A percentile compares a stretch with the other conserved stretches of the same genome.
These are phyloP conservation scores for Phoxinus dragarum DNA, from an alignment of 2,797 vertebrate genomes.

Conservation along the genomic window DNA sequence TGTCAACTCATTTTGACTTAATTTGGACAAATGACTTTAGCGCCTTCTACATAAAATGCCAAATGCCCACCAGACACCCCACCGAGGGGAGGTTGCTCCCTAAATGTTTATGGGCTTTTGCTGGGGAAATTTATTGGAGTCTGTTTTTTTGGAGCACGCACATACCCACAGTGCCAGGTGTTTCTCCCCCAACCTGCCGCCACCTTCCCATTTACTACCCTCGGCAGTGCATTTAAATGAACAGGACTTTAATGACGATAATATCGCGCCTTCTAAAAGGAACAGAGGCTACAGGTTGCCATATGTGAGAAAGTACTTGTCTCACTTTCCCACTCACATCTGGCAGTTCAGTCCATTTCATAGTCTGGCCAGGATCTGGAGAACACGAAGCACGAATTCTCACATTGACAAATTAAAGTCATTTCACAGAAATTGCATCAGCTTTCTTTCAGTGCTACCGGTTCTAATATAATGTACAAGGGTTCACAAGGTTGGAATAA, in stretches of 20 bases:
- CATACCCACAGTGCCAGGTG: constrained; percentile 57
- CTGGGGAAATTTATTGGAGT: constrained; percentile 81
- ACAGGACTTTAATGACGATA: constrained; percentile 63
- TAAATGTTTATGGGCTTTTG: constrained; percentile 75
- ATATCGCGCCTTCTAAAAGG: constrained; percentile 49
- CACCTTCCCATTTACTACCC: constrained; percentile 52
- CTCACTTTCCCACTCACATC: constrained; percentile 70
- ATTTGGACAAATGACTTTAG: constrained; percentile 70
- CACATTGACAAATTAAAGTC: constrained; percentile 80
- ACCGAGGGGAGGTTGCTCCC: constrained; percentile 70
- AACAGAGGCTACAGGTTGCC: constrained; percentile 53
- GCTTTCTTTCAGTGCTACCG: constrained; percentile 54
- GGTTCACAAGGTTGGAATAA: constrained; percentile 34
- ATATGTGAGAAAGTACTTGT: constrained; percentile 48
- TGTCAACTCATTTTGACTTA: constrained; percentile 62
- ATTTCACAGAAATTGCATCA: constrained; percentile 77
- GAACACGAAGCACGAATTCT: constrained; percentile 67
- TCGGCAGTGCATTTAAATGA: constrained; percentile 53
- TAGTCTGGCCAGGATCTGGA: constrained; percentile 70
- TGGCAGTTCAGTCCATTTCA: constrained; percentile 69
- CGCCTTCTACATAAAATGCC: constrained; percentile 64
- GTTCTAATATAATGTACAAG: constrained; percentile 19
- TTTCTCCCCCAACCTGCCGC: constrained; percentile 62
- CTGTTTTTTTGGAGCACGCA: constrained; percentile 65
- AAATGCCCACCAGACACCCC: constrained; percentile 74